Evolutionary conservation across 2,888 invertebrate genomes (phyloP), one percentile per base, ranked within the genome.

Genomic region (Stomorhina lunata): DNA sequence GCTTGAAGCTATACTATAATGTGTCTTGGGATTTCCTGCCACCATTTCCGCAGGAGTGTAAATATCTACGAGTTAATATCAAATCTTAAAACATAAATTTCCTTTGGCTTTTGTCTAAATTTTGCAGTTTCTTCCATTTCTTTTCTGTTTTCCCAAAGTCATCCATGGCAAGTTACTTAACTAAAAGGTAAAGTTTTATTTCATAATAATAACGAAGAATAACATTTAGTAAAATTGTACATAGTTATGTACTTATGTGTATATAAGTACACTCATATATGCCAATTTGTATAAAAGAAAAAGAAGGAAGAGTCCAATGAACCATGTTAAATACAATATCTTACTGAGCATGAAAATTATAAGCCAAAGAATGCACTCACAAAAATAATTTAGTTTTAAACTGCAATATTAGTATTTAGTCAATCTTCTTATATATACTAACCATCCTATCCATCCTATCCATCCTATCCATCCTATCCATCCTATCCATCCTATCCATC

Each of bases 171-270:
- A 72, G 22, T 27, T 25, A 25, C n/a, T 25, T 37, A 25, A 48
- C 45, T 48, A 10, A n/a, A n/a, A 25, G 59, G 7, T 59, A 57
- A 65, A 66, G 75, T 75, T 75, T 66, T n/a, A n/a, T 45, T 34
- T 32, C 17, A 55, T 53, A 25, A 65, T 65, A 65, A 75, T 45
- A 17, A n/a, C n/a, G n/a, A n/a, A 15, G 34, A 59, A 71, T 71
- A 25, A 59, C 27, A 59, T 71, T 71, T 57, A 45, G 65, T 57
- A 37, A 55, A 2, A 66, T 25, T 75, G 65, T 34, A n/a, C n/a
- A n/a, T n/a, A n/a, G n/a, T n/a, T n/a, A n/a, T n/a, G n/a, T n/a
- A n/a, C n/a, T n/a, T n/a, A n/a, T n/a, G n/a, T n/a, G n/a, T n/a
- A n/a, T n/a, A n/a, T n/a, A n/a, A n/a, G n/a, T n/a, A n/a, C n/a